These are phyloP conservation scores for Nothocercus julius DNA, from an alignment of 2,113 vertebrate genomes.

Conservation along the genomic window DNA sequence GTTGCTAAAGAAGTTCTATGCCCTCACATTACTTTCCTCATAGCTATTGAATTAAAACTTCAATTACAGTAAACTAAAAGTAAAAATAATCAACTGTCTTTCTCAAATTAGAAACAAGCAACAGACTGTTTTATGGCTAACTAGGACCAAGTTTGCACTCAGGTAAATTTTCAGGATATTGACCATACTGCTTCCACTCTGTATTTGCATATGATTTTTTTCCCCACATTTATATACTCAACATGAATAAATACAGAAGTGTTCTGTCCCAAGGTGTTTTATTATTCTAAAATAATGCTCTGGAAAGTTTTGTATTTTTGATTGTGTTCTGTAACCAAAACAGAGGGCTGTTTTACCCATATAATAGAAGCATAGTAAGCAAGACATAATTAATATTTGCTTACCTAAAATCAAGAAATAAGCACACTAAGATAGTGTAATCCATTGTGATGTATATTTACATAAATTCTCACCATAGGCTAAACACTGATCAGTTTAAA, in stretches of 20 bases:
- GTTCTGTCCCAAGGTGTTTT: background rate
- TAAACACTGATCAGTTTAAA: background rate
- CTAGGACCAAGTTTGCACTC: background rate
- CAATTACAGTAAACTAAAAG: background rate
- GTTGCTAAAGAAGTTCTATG: background rate
- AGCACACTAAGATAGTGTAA: background rate
- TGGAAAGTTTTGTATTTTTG: background rate
- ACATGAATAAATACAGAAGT: fast-evolving
- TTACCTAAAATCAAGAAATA: background rate
- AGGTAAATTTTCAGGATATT: background rate
- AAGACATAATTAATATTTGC: background rate
- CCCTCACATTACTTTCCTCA: background rate
- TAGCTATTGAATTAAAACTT: background rate
- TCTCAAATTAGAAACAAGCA: background rate
- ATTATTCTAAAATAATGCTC: background rate
- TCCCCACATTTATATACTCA: background rate
- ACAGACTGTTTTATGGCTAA: background rate
- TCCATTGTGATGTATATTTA: fast-evolving
- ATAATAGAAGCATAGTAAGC: background rate
- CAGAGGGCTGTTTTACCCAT: background rate
- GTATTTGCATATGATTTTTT: background rate
- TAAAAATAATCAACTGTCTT: background rate
- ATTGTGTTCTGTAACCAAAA: background rate
- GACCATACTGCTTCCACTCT: background rate
- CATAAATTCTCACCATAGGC: background rate